Conservation (phyloP, 2,113 vertebrate species). For the Scalopus aquaticus region DNA sequence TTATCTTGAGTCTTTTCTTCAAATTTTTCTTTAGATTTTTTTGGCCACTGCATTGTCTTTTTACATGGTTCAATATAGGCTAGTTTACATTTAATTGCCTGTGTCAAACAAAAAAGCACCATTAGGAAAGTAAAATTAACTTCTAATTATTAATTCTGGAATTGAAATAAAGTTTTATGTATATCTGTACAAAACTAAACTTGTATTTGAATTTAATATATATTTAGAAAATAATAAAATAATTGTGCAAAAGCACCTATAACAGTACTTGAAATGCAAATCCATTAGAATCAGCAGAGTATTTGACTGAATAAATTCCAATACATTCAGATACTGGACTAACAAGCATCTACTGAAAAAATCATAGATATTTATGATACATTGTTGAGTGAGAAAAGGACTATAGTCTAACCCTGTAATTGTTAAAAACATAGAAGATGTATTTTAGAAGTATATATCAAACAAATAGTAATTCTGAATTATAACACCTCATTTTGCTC, state of each 20-base stretch:
- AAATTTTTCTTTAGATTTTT: conserved; percentile 87
- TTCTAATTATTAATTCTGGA: conserved; percentile 31
- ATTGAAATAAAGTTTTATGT: conserved; percentile 25
- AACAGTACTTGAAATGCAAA: conserved; percentile 37
- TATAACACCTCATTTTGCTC: neutral
- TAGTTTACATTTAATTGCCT: conserved; percentile 93
- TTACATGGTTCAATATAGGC: conserved; percentile 86
- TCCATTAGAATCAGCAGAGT: conserved; percentile 21
- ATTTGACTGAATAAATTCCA: neutral
- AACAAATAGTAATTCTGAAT: conserved; percentile 42
- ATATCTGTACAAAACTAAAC: neutral
- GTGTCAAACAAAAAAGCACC: conserved; percentile 55
- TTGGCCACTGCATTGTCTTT: conserved; percentile 85
- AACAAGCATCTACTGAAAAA: conserved; percentile 22
- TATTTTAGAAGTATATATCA: neutral
- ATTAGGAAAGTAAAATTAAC: conserved; percentile 47
- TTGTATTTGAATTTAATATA: conserved; percentile 18
- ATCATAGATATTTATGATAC: neutral
- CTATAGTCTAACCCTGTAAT: conserved; percentile 11
- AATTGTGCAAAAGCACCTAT: neutral
- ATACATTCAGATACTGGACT: neutral
- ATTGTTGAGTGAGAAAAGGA: conserved; percentile 23
- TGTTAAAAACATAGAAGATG: conserved; percentile 1
- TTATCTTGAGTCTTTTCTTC: conserved; percentile 88
- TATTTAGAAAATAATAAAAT: conserved; percentile 47